Evolutionary conservation across 2,888 invertebrate genomes (phyloP).

Genomic region (Amiota communis): DNA sequence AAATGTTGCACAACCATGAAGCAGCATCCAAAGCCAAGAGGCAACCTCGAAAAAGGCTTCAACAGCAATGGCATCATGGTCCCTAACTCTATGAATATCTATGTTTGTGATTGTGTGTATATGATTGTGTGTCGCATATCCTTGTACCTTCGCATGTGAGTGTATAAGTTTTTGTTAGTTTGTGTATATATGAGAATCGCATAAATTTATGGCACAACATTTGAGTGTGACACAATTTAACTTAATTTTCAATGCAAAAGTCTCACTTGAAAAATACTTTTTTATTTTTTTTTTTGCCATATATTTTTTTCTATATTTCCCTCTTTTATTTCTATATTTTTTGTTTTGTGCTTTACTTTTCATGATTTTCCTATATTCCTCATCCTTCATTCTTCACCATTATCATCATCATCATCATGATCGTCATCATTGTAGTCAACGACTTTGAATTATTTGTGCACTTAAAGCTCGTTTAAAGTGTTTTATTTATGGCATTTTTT

Average conservation of each 20-base stretch:
- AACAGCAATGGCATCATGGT: conserved; percentile 25
- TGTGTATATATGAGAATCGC: conserved; percentile 46
- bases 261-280: conserved; percentile 31
- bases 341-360: background rate
- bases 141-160: background rate
- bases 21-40: conserved; percentile 30
- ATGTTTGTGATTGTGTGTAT: conserved; percentile 32
- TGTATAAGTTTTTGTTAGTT: too few species aligned
- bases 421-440: background rate
- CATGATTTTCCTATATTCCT: background rate
- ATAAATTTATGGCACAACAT: conserved; percentile 63
- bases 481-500: conserved; percentile 23
- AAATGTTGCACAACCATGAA: conserved; percentile 53
- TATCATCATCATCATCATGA: background rate
- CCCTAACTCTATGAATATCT: too few species aligned
- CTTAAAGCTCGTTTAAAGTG: conserved; percentile 23
- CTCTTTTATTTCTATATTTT: background rate
- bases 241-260: conserved; percentile 61
- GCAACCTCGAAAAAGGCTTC: conserved; percentile 43
- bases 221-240: conserved; percentile 70
- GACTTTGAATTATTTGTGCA: conserved; percentile 28
- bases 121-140: conserved; percentile 29
- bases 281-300: background rate
- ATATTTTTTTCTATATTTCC: background rate
- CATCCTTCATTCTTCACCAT: background rate